Base-by-base conservation (phyloP, 2,888 invertebrate genomes). In the Cheilosia urbana region DNA sequence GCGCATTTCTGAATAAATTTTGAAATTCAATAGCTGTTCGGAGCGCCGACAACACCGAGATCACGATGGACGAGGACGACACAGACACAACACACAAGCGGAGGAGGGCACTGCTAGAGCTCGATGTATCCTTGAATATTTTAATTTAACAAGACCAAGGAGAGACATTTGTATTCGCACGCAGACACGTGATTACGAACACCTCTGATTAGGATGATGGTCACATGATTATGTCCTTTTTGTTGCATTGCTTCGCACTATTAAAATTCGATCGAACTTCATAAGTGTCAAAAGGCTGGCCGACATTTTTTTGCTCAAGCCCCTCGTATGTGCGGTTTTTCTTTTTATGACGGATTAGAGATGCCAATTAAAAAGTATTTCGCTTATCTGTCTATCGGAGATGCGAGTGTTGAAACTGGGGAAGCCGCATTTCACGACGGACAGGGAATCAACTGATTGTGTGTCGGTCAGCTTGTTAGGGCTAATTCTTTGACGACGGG, bases 131-230 rank as follows among this genome's bases (percentile, higher is more conserved):
- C 63, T 77, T 78, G 87, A 82, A 87, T 87, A 87, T 87, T 87
- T 87, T 81, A 87, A 87, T 87, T 87, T 87, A 87, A 87, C 77
- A 87, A 87, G 78, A 87, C 76, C 76, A 77, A 76, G 62, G 73
- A 78, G 15, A 58, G 76, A 81, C 85, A 82, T 77, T 82, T 82
- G 77, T 87, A 82, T 82, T 82, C 69, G 66, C 71, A 65, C 81
- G 58, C 53, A 53, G 69, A 68, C 87, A 87, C 81, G 73, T 82
- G 85, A 85, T 85, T 85, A 77, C 85, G 81, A 77, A 72, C 81
- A 57, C 81, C 76, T 77, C 68, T 85, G 81, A 85, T 85, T 76
- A 85, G 85, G 81, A 63, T 68, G 85, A 81, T 81, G 80, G 76
- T 81, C 71, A 72, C 66, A 81, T 81, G 85, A 85, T 85, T 85